A percentile compares a stretch with the other conserved stretches of the same genome.
Evolutionary conservation across 1,140 invertebrate genomes (phyloP).

Genomic region (Anthonomus grandis): DNA sequence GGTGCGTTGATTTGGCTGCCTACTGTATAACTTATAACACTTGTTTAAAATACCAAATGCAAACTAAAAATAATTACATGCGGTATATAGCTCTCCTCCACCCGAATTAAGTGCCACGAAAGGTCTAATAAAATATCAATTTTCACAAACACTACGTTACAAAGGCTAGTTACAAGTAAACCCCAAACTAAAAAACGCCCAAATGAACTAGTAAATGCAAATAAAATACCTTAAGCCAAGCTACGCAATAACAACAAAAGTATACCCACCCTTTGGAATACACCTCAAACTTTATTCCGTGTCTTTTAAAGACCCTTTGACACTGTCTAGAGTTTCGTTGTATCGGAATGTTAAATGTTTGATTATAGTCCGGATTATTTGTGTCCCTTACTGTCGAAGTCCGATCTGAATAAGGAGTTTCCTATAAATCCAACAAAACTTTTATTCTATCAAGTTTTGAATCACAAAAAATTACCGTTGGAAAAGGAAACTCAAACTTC

Average conservation of each 20-base stretch:
- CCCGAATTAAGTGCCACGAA: background rate
- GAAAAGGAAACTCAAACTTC: conserved; percentile 89
- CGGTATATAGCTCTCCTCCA: no score
- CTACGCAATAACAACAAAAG: background rate
- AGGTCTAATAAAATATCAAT: background rate
- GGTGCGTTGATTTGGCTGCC: no score
- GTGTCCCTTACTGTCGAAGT: conserved; percentile 78
- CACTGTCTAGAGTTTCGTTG: conserved; percentile 76
- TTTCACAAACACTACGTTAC: background rate
- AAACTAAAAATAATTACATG: no score
- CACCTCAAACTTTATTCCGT: conserved; percentile 85
- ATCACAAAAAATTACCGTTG: conserved; percentile 59
- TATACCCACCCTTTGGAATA: conserved; percentile 84
- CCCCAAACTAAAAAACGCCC: background rate
- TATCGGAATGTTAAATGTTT: conserved; percentile 74
- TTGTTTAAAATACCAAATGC: no score
- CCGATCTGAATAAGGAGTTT: conserved; percentile 72
- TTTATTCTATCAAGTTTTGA: background rate
- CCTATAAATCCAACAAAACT: conserved; percentile 67
- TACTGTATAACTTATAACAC: no score
- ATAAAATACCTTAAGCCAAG: background rate
- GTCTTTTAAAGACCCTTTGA: conserved; percentile 81
- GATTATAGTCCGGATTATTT: conserved; percentile 86
- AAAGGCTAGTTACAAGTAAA: background rate
- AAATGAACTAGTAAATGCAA: background rate